Base-by-base conservation (phyloP, 2,888 invertebrate genomes). In the Cantharis flavilabris region DNA sequence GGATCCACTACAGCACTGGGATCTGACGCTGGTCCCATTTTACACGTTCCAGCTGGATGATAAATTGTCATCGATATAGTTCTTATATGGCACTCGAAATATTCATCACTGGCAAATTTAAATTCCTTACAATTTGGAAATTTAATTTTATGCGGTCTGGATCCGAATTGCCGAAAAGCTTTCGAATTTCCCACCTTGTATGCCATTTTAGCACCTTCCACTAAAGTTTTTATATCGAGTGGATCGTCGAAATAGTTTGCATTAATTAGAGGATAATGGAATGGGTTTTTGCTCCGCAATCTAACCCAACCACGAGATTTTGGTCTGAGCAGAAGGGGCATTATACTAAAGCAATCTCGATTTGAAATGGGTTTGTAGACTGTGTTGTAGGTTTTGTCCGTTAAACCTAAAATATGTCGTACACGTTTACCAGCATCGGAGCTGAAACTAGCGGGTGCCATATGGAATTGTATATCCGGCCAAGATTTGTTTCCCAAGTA, bases 381-480 rank as follows among this genome's bases (percentile, higher is more conserved):
- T 1, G 93, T 91, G 83, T 96, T 92, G 85, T 96, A 97, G 0
- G 96, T 87, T 73, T 93, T 92, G 77, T 96, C 96, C 62, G 95
- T 95, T 0, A 96, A 87, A 0, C 96, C 96, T 28, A 96, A 88
- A 26, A 96, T 94, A 89, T 96, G 92, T 86, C 92, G 89, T 0
- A 95, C 93, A 85, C 96, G 90, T 72, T 92, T 91, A 3, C 88
- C 88, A 74, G 92, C 93, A 84, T 96, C 96, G 0, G 96, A 95
- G 76, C 94, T 94, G 63, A 96, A 93, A 0, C 95, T 95, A 0
- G 97, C 96, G 1, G 97, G 97, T 2, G 97, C 96, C 94, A 97
- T 97, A 85, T 97, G 97, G 83, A 97, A 95, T 84, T 97, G 96
- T 69, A 97, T 93, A 83, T 97, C 97, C 0, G 97, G 97, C 92